Evolutionary conservation across 2,113 vertebrate species (phyloP), one percentile per base, ranked within the genome.

Genomic region (Pogona vitticeps): DNA sequence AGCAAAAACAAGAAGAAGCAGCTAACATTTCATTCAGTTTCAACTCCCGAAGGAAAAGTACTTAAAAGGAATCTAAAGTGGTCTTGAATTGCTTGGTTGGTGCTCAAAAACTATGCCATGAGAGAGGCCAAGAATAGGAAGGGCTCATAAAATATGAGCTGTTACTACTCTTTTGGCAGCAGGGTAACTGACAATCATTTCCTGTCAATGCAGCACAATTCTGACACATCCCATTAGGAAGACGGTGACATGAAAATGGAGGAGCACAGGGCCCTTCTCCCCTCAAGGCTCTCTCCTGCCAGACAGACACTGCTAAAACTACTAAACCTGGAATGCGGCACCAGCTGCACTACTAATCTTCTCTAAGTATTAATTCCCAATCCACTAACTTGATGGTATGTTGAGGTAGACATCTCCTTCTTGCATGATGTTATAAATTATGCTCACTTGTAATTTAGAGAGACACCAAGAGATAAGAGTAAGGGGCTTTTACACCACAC

Each of bases 281-380:
- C 85, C 77, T 33, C 0, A 26, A 77, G 84, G 79, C 70, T 87
- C 78, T 75, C 0, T n/a, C 0, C 65, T 80, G 91, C 73, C 90
- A 85, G 72, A 80, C 67, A 68, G 85, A 46, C 33, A 61, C 77
- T 65, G 86, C 76, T 76, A 46, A 80, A 52, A 59, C 73, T 6
- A 76, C n/a, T 28, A 84, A 86, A 58, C 77, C 88, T 90, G 92
- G 88, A 89, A 65, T 65, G 83, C 88, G 89, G 85, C 82, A 88
- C 28, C 82, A 65, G 90, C 91, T 72, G 72, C 86, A 88, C 2
- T 1, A 68, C 67, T 90, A 8, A 85, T 86, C 89, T 83, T 83
- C 76, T 75, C 71, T 52, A 75, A 80, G 78, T 28, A 46, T 58
- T 80, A 58, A 85, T 90, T 90, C 87, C 79, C 86, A 90, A 76